These are phyloP conservation scores for Notarius lentiginosus DNA, from an alignment of 2,113 vertebrate species.

Conservation along the genomic window DNA sequence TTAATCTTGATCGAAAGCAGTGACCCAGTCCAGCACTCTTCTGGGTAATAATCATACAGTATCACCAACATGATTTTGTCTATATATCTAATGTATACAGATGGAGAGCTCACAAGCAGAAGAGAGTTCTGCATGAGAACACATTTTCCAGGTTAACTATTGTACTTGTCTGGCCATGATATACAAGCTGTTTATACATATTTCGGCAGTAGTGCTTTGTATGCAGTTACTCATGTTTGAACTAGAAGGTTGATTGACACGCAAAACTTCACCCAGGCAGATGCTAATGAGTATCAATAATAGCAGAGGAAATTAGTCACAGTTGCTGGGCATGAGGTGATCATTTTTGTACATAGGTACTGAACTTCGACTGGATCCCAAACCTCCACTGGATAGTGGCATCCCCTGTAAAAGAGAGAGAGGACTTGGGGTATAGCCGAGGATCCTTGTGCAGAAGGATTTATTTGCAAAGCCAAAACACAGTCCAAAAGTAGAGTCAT, in stretches of 20 bases:
- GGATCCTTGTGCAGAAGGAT: background rate
- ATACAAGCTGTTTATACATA: background rate
- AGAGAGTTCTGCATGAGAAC: background rate
- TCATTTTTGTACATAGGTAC: background rate
- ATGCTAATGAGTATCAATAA: background rate
- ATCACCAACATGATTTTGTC: background rate
- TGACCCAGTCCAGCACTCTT: background rate
- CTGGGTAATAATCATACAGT: background rate
- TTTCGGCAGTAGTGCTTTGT: background rate
- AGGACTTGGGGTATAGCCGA: background rate
- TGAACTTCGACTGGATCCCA: background rate
- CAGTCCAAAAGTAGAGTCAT: background rate
- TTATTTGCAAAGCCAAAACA: background rate
- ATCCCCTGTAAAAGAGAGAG: background rate
- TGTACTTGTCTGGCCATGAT: background rate
- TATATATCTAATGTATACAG: background rate
- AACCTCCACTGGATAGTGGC: background rate
- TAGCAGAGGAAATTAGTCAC: background rate
- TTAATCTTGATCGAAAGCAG: background rate
- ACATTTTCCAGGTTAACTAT: background rate
- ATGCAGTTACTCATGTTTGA: background rate
- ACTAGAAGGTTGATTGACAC: background rate
- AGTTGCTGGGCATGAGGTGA: background rate
- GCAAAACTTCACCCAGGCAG: background rate
- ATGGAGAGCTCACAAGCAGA: background rate